Evolutionary conservation across 1,140 invertebrate genomes (phyloP).

Genomic region (Cepaea nemoralis): DNA sequence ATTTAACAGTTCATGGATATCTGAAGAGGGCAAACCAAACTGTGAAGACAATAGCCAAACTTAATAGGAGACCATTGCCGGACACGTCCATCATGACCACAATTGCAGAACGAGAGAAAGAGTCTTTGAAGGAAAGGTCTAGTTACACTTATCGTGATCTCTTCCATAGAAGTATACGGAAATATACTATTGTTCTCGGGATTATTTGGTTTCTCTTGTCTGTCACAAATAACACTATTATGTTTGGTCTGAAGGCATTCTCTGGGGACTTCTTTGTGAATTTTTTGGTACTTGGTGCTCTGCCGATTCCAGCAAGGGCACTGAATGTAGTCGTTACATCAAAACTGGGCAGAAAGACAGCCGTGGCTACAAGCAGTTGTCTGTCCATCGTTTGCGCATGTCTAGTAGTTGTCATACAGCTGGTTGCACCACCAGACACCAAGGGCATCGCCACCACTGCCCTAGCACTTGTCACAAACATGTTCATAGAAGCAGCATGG

Average conservation of each 20-base stretch:
- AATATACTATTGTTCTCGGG: neutral
- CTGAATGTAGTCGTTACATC: neutral
- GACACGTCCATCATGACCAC: neutral
- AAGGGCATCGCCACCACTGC: neutral
- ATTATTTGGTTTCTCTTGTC: neutral
- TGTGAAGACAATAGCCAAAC: neutral
- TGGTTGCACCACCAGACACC: neutral
- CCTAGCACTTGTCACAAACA: neutral
- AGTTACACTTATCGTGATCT: neutral
- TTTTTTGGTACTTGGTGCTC: neutral
- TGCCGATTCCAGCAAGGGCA: neutral
- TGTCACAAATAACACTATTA: neutral
- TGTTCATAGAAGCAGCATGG: neutral
- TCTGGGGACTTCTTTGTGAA: constrained; percentile 18
- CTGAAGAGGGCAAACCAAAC: neutral
- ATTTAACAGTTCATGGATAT: neutral
- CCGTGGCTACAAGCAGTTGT: no score
- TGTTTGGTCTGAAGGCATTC: neutral
- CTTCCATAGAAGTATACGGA: neutral
- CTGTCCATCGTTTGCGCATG: neutral
- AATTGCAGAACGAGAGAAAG: neutral
- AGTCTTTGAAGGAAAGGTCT: neutral
- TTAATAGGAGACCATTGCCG: neutral
- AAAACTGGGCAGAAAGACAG: neutral
- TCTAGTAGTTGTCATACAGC: neutral